Conservation (phyloP, 1,140 invertebrate genomes). For the Caenorhabditis remanei region DNA sequence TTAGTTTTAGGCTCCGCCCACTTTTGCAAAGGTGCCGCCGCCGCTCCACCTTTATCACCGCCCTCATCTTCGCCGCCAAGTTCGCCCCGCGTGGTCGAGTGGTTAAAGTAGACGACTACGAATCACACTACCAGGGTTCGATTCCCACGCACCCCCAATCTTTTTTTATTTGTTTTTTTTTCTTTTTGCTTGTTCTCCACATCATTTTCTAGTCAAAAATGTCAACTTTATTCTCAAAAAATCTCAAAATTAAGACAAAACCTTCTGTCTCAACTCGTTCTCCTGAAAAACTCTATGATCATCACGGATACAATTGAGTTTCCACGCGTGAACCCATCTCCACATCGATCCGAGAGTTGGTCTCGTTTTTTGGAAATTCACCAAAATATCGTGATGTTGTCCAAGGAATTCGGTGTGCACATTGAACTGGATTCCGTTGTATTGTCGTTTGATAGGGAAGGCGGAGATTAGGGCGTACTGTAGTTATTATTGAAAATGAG, state of each 20-base stretch:
- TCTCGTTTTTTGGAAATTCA: not conserved
- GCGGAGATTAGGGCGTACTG: not conserved
- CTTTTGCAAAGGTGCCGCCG: too few relatives aligned
- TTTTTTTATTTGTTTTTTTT: too few relatives aligned
- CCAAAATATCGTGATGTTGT: not conserved
- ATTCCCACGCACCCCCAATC: too few relatives aligned
- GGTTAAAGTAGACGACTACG: too few relatives aligned
- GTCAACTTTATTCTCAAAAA: not conserved
- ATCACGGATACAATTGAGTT: not conserved
- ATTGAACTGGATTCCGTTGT: not conserved
- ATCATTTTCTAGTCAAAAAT: too few relatives aligned
- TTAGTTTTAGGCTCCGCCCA: too few relatives aligned
- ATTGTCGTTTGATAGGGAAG: not conserved
- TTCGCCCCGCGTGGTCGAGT: too few relatives aligned
- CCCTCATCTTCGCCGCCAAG: too few relatives aligned
- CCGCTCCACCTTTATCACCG: too few relatives aligned
- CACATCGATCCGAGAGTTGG: not conserved
- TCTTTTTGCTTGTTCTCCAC: too few relatives aligned
- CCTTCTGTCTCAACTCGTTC: not conserved
- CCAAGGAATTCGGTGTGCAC: not conserved
- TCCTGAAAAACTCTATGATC: not conserved
- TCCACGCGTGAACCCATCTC: slow-evolving; percentile 3
- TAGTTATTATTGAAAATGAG: not conserved
- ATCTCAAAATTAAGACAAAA: not conserved
- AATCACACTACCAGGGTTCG: too few relatives aligned